These are phyloP conservation scores for Melinopterus prodromus DNA, from an alignment of 2,888 invertebrate genomes.

Conservation along the genomic window DNA sequence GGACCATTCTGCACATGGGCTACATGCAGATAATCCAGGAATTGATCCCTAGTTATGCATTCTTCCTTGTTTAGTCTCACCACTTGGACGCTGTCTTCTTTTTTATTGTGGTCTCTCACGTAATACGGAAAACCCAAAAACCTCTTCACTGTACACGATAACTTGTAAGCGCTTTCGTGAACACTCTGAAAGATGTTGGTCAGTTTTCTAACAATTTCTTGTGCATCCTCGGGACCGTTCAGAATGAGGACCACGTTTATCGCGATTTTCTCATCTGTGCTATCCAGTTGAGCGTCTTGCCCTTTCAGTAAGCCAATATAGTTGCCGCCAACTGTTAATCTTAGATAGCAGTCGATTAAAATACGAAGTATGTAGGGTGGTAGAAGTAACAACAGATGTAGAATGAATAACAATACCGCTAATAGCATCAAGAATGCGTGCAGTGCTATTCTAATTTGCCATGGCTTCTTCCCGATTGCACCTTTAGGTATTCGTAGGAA, in stretches of 20 bases:
- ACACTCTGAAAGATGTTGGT: not conserved
- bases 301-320: not conserved
- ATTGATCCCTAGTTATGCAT: constrained; percentile 7
- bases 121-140: constrained; percentile 19
- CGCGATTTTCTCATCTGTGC: not conserved
- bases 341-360: not conserved
- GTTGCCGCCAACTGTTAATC: not conserved
- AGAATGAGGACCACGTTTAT: not conserved
- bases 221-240: not conserved
- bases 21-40: not conserved
- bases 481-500: constrained; percentile 9
- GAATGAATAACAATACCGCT: not conserved
- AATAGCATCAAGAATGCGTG: not conserved
- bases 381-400: not conserved
- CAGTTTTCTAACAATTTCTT: not conserved
- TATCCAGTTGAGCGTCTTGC: not conserved
- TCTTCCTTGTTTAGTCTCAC: constrained; percentile 9
- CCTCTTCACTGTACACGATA: constrained; percentile 10
- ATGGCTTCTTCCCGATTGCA: not conserved
- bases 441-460: not conserved
- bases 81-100: constrained; percentile 7
- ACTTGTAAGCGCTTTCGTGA: not conserved
- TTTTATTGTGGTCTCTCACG: not conserved
- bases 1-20: not conserved
- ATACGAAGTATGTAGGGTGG: not conserved